phyloP scores from a whole-genome alignment of 2,888 invertebrate species.

The Lucinisca nassula region DNA sequence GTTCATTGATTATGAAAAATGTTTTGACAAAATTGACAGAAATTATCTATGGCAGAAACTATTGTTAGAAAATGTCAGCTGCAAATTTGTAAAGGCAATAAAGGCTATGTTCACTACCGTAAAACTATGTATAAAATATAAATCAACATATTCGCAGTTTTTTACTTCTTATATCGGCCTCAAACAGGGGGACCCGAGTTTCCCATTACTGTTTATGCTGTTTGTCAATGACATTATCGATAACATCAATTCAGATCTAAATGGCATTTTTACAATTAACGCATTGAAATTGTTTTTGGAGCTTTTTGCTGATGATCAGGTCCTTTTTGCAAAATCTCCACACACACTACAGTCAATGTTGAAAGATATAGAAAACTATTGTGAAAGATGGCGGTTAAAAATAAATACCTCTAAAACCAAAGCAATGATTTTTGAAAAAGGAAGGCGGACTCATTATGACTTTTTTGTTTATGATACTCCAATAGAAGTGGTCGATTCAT shows the following conservation, averaged over 20 bases:
- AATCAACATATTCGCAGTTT: background rate
- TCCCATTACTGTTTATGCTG: background rate
- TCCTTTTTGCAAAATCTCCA: background rate
- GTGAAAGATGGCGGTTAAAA: background rate
- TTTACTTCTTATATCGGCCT: background rate
- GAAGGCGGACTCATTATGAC: too few relatives aligned
- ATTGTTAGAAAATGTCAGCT: background rate
- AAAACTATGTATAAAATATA: background rate
- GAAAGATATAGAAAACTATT: background rate
- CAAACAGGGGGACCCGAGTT: background rate
- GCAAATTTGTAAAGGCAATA: background rate
- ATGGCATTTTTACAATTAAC: background rate
- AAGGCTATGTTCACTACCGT: background rate
- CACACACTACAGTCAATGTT: background rate
- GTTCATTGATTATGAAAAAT: background rate
- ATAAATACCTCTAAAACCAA: background rate
- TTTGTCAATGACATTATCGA: background rate
- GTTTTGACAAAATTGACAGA: background rate
- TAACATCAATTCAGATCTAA: background rate
- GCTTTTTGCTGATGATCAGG: background rate
- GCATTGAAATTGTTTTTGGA: background rate
- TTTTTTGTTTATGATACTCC: too few relatives aligned
- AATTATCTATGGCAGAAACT: background rate
- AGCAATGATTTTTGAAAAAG: too few relatives aligned
- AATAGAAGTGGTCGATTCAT: too few relatives aligned